Evolutionary conservation across 2,888 invertebrate genomes (phyloP), one percentile per base, ranked within the genome.

Genomic region (Iphiclides podalirius): DNA sequence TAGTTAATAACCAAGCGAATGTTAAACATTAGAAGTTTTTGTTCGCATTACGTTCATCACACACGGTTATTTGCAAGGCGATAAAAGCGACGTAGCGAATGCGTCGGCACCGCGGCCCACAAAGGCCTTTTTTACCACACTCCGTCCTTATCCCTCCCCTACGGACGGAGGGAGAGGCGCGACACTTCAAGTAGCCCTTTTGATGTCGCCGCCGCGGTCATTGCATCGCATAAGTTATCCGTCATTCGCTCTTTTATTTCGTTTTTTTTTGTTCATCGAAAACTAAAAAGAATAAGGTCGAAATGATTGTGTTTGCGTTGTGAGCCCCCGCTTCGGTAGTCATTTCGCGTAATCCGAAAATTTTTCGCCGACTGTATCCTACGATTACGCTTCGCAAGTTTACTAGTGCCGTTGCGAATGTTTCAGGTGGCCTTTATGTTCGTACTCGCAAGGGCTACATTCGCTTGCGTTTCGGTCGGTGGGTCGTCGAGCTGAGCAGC

Each of bases 151-250:
- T 58, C 52, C 67, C 66, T 52, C 36, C 48, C 60, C 39, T 46
- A 44, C 40, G 23, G 23, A 48, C 52, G 34, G 62, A 79, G 38
- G 39, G 69, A 53, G 82, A 83, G 51, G 49, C 20, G 52, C 57
- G 47, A 70, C 71, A 77, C 70, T 72, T 71, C 79, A 70, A 71
- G 65, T 70, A 72, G 69, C 70, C 72, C 77, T 28, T 68, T 86
- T 86, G 81, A 86, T 73, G 75, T 77, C 67, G 73, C 84, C 86
- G 81, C 73, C 52, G 77, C 79, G 75, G 82, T 79, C 80, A 78
- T 72, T 73, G 75, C 73, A 43, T 79, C 70, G 77, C 71, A 69
- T 75, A 78, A 78, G 73, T 70, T 76, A 78, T 78, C 17, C 50
- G 50, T 50, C 48, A 49, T 49, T 49, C 37, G 31, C 74, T 68